phyloP scores from a whole-genome alignment of 2,888 invertebrate genomes.

The Ormyrus rosae region DNA sequence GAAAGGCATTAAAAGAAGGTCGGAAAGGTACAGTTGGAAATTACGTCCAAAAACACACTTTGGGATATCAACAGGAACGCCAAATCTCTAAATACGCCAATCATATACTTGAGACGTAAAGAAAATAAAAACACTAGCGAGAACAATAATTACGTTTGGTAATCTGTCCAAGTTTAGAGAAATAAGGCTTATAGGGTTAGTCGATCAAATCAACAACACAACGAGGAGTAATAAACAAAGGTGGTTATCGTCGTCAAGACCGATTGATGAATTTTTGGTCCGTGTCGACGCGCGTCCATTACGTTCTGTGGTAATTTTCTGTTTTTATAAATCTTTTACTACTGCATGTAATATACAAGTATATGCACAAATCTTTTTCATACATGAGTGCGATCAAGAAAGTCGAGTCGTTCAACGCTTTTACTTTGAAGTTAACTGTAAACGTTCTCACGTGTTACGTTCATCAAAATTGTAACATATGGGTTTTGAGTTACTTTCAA shows the following conservation, averaged over 20 bases:
- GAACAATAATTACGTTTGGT: slow-evolving; percentile 20
- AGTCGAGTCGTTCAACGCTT: slow-evolving; percentile 25
- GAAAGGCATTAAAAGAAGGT: neutral
- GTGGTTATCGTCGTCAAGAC: slow-evolving; percentile 54
- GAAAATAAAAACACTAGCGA: slow-evolving; percentile 21
- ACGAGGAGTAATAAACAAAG: slow-evolving; percentile 25
- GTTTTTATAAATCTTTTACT: neutral
- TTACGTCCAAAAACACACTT: slow-evolving; percentile 38
- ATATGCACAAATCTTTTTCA: slow-evolving; percentile 9
- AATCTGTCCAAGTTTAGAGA: slow-evolving; percentile 34
- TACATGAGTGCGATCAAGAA: neutral
- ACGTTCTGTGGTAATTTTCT: slow-evolving; percentile 13
- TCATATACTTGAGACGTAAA: slow-evolving; percentile 13
- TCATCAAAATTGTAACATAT: slow-evolving; percentile 9
- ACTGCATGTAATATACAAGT: neutral
- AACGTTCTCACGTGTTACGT: slow-evolving; percentile 13
- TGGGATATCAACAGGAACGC: slow-evolving; percentile 33
- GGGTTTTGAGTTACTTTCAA: neutral
- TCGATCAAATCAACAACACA: slow-evolving; percentile 3
- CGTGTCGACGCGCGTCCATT: slow-evolving; percentile 39
- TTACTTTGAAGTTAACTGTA: neutral
- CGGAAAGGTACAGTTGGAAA: neutral
- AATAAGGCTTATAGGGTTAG: neutral
- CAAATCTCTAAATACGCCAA: slow-evolving; percentile 29
- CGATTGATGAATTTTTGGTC: slow-evolving; percentile 39